These are phyloP conservation scores for Pipa parva DNA, from an alignment of 2,113 vertebrate genomes.

Conservation along the genomic window DNA sequence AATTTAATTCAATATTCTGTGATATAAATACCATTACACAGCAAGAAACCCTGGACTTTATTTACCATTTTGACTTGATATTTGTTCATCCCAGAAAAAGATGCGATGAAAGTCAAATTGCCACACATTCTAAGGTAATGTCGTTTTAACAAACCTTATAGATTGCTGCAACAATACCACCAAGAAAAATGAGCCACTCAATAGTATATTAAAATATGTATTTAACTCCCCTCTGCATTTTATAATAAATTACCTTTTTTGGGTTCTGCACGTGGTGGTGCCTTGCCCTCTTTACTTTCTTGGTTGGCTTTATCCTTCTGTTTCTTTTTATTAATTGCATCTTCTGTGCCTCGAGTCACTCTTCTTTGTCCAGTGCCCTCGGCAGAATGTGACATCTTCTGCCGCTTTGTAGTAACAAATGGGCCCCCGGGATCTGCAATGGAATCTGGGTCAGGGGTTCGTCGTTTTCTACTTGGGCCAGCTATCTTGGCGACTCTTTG, in stretches of 20 bases:
- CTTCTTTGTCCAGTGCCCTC: conserved; percentile 69
- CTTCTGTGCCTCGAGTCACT: conserved; percentile 63
- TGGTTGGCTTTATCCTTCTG: conserved; percentile 94
- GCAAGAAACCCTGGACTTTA: no score
- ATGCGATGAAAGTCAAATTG: no score
- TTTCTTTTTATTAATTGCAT: conserved; percentile 85
- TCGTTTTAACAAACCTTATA: no score
- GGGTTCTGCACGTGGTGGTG: conserved; percentile 47
- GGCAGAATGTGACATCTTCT: conserved; percentile 79
- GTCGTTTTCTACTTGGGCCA: conserved; percentile 94
- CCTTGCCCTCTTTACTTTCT: conserved; percentile 89
- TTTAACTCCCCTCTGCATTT: no score
- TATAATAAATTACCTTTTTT: conserved; percentile 70
- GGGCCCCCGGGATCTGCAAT: conserved; percentile 83
- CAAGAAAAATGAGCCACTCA: no score
- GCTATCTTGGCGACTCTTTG: conserved; percentile 98
- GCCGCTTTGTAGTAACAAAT: conserved; percentile 86
- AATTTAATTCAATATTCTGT: no score
- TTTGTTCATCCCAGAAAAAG: no score
- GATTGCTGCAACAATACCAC: no score
- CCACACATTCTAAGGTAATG: no score
- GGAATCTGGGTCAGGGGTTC: conserved; percentile 95
- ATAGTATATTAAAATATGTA: no score
- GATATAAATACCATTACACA: no score
- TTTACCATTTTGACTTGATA: no score